Evolutionary conservation across 1,140 invertebrate genomes (phyloP), one percentile per base, ranked within the genome.

Genomic region (Centruroides vittatus): DNA sequence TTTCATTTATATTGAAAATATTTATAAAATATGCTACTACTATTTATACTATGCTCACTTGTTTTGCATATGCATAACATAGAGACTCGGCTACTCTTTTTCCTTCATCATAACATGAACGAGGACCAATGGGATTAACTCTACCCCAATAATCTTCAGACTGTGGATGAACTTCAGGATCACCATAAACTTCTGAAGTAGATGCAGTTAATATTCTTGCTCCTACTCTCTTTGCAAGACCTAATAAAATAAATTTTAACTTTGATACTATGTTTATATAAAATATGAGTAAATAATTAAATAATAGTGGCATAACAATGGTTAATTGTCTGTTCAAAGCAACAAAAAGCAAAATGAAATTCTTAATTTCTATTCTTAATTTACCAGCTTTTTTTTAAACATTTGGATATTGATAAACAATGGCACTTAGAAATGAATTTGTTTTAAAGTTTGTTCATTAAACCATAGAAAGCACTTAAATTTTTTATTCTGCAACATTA

Each of bases 91-190:
- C 89, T 5, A 98, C 92, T 59, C 96, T 79, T 76, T 99, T 99
- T 2, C 93, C 95, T 78, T 99, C 97, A 74, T 99, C 97, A 72
- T 99, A 99, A 77, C 97, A 99, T 2, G 95, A 91, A 65, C 97
- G 47, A 7, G 70, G 68, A 23, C 92, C 94, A 66, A 99, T 98
- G 6, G 96, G 95, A 81, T 99, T 99, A 0, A 99, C 96, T 74
- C 98, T 88, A 7, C 96, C 96, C 94, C 94, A 99, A 72, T 99
- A 99, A 4, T 86, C 86, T 78, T 97, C 93, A 1, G 86, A 81
- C 70, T 98, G 93, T 6, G 93, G 93, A 80, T 96, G 93, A 12
- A 93, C 88, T 72, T 89, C 88, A n/a, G 93, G 93, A 80, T 97
- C 93, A 9, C 93, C 93, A 74, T 99, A 99, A 0, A 99, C 89